Base-by-base conservation (phyloP, 2,113 vertebrate species). In the Chaetodon auriga region DNA sequence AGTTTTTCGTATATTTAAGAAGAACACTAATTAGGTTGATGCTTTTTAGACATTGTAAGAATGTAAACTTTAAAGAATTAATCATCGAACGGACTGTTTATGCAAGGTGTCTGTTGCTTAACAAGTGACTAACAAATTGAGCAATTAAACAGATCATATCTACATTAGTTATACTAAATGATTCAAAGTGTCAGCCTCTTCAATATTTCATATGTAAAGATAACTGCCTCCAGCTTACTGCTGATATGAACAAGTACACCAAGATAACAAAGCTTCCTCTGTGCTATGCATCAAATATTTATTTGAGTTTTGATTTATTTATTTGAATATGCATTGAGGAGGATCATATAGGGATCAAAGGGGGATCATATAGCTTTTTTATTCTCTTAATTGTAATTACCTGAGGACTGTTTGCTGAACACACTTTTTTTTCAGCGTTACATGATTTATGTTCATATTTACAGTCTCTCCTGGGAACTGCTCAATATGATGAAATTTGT, bases 391-490 rank as follows among this genome's bases (percentile, higher is more conserved):
- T 16, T 46, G 68, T 55, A 72, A 54, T 65, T 77, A 86, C 70
- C 51, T 75, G 81, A 86, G 69, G 45, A 82, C 45, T 88, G 66
- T 73, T 78, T 89, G 80, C 70, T 15, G 45, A 75, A 53, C 49
- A 71, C n/a, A 16, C 76, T 64, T n/a, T 18, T 36, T 57, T 62
- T 69, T 41, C 57, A 71, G 19, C 16, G 1, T 57, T 79, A 66
- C 49, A 65, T 78, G 81, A 91, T 91, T 87, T 82, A 89, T 87
- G 41, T 38, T 64, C 70, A 14, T 66, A 68, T 71, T 81, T 45
- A 36, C 57, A 23, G 7, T 71, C 54, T 83, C 87, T 77, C 71
- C 82, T 0, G 81, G 64, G 83, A 87, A 35, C 60, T 58, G 69
- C 23, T 23, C 83, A 57, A 68, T 75, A 41, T 78, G 80, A 82